Conservation (phyloP, 2,888 invertebrate genomes). For the Steinernema carpocapsae region DNA sequence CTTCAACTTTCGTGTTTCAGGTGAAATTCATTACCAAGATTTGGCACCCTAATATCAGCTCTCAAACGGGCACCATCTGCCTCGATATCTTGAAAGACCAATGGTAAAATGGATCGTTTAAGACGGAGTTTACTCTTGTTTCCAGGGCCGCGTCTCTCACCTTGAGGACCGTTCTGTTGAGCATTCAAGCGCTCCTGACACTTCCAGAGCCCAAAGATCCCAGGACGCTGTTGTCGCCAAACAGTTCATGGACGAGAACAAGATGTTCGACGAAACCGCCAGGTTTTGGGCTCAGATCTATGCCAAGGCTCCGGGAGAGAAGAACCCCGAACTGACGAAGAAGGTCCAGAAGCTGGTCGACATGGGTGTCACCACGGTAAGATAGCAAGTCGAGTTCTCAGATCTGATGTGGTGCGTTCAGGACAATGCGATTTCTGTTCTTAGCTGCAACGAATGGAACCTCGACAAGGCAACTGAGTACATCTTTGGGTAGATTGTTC, state of each 20-base stretch:
- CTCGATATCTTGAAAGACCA: constrained; percentile 90
- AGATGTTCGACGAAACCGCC: constrained; percentile 87
- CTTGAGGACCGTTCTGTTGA: constrained; percentile 88
- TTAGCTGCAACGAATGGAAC: constrained; percentile 62
- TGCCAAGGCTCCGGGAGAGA: constrained; percentile 82
- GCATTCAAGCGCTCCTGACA: constrained; percentile 88
- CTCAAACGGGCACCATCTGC: constrained; percentile 93
- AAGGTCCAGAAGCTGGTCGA: constrained; percentile 86
- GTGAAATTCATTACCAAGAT: constrained; percentile 95
- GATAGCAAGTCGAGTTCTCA: constrained; percentile 35
- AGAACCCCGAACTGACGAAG: constrained; percentile 80
- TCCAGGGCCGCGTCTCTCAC: constrained; percentile 95
- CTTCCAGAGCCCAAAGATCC: constrained; percentile 73
- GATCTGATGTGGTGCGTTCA: constrained; percentile 43
- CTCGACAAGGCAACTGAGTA: constrained; percentile 55
- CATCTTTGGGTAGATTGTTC: constrained; percentile 46
- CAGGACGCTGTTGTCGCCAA: constrained; percentile 90
- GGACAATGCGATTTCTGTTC: constrained; percentile 58
- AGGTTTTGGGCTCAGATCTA: constrained; percentile 93
- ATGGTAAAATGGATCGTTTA: constrained; percentile 69
- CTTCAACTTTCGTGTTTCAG: constrained; percentile 71
- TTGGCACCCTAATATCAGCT: constrained; percentile 99
- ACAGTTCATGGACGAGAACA: constrained; percentile 87
- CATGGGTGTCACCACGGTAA: constrained; percentile 87
- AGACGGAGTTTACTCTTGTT: neutral